Evolutionary conservation across 2,888 invertebrate species (phyloP), one percentile per base, ranked within the genome.

Genomic region (Erannis defoliaria): DNA sequence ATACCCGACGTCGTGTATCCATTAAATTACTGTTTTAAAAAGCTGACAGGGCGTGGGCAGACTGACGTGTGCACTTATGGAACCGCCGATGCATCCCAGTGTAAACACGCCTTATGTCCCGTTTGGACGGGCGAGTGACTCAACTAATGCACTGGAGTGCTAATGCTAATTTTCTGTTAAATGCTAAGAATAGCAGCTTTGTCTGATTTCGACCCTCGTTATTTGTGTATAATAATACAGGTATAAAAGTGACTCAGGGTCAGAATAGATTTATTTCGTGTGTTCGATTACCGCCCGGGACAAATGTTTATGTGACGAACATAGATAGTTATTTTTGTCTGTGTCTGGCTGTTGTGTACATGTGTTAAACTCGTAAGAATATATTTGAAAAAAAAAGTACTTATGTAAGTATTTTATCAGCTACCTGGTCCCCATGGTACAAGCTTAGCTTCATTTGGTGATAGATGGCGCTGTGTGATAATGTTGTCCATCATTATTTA

Each of bases 11-110:
- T 54, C 62, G 66, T 37, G 68, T 58, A 64, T 57, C 49, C 61
- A 64, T 59, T 68, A 65, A 66, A 68, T 43, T 57, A 54, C 58
- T 56, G 55, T 62, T 64, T 69, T 66, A 70, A 69, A 67, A 70
- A 62, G 60, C 50, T 71, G 73, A 73, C 74, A 73, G 45, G 48
- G 65, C 73, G 78, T 77, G 75, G 76, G 76, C 62, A 60, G 67
- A 56, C 54, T 70, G 69, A 72, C 71, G 69, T 59, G 59, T 68
- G 71, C 68, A 73, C 73, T 71, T 70, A 71, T 71, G 60, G 66
- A 68, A 60, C 53, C 54, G 64, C 45, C 55, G 59, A 60, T 65
- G 66, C 65, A 58, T 64, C 64, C 65, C 45, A 64, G 68, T 67
- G 70, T 72, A 70, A 70, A 68, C 67, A 70, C 53, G 14, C 55